These are phyloP conservation scores for Semotilus atromaculatus DNA, from an alignment of 2,797 vertebrate species.

Conservation along the genomic window DNA sequence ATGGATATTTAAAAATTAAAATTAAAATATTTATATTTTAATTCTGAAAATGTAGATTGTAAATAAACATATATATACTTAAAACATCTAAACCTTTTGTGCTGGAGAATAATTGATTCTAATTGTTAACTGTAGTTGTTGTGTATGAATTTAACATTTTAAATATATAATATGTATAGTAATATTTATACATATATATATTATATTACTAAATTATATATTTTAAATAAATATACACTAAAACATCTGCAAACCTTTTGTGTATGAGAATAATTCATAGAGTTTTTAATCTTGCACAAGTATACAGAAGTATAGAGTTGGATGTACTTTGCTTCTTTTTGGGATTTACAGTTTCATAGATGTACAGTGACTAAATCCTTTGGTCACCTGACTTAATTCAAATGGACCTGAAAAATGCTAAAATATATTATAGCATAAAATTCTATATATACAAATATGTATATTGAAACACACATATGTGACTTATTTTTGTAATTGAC, in stretches of 20 bases:
- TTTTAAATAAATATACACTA: neutral
- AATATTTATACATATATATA: neutral
- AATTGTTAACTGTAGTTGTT: too few species aligned
- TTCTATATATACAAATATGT: neutral
- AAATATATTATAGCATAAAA: neutral
- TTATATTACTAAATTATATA: neutral
- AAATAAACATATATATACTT: neutral
- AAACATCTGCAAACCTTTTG: neutral
- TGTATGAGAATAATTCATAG: neutral
- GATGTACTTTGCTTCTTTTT: slow-evolving; percentile 60
- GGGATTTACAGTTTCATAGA: slow-evolving; percentile 64
- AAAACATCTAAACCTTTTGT: neutral
- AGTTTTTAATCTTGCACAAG: neutral
- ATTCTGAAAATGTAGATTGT: neutral
- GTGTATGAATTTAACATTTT: neutral
- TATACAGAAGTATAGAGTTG: slow-evolving; percentile 39
- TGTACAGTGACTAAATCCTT: slow-evolving; percentile 68
- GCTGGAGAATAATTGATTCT: neutral
- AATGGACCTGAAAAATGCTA: neutral
- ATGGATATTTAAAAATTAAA: neutral
- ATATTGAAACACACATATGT: neutral
- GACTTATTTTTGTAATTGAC: slow-evolving; percentile 21
- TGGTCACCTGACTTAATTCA: slow-evolving; percentile 2
- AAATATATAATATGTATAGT: neutral
- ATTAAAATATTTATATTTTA: neutral